A percentile compares a stretch with the other conserved stretches of the same genome.
Conservation (phyloP, 2,113 vertebrate species). For the Elanoides forficatus region DNA sequence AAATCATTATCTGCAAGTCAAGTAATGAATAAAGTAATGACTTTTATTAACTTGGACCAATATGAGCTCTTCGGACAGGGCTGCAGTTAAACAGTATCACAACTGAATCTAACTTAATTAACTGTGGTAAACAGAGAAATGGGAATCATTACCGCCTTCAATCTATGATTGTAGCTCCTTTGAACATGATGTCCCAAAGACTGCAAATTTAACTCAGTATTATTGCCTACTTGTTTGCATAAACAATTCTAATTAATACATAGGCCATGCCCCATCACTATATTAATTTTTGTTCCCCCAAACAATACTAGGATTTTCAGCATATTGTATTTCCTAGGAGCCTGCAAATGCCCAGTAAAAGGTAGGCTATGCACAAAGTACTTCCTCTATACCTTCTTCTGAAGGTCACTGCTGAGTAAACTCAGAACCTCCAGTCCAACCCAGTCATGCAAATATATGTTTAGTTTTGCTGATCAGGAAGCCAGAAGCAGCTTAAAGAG, state of each 20-base stretch:
- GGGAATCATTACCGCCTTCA: background rate
- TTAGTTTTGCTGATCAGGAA: background rate
- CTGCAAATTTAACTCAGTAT: background rate
- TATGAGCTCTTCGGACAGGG: background rate
- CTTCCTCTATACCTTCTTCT: background rate
- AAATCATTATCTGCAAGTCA: background rate
- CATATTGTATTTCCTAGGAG: background rate
- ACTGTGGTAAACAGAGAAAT: background rate
- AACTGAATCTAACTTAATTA: background rate
- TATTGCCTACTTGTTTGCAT: background rate
- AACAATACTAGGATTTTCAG: background rate
- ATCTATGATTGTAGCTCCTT: background rate
- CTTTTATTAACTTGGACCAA: background rate
- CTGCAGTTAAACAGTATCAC: background rate
- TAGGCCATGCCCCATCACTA: background rate
- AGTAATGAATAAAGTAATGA: background rate
- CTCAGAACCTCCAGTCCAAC: background rate
- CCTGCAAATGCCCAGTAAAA: background rate
- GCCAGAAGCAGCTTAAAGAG: background rate
- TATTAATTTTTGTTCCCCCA: background rate
- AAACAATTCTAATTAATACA: background rate
- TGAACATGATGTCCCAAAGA: background rate
- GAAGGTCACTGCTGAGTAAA: background rate
- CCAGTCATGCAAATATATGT: background rate
- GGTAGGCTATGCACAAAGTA: accelerated